These are phyloP conservation scores for Galeopterus variegatus DNA, from an alignment of 2,113 vertebrate genomes.

Conservation along the genomic window DNA sequence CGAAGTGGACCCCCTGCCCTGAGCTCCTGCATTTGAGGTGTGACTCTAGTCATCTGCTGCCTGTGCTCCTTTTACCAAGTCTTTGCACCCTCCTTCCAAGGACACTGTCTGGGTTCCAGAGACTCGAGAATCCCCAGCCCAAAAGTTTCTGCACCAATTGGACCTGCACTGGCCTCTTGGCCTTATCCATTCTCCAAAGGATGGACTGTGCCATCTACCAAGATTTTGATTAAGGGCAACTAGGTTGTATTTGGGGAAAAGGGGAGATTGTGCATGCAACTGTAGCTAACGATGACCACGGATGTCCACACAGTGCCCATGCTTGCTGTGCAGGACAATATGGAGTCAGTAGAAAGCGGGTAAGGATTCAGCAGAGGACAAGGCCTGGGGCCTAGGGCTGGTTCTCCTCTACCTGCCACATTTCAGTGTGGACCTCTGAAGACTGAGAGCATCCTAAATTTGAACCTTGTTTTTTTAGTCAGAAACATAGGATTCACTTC, in stretches of 20 bases:
- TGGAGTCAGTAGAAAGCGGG: not conserved
- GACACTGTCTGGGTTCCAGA: slow-evolving; percentile 12
- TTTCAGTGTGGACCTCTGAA: not conserved
- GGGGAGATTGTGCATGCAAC: not conserved
- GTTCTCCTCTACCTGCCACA: not conserved
- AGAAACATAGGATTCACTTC: not conserved
- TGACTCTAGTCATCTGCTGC: not conserved
- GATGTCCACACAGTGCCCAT: not conserved
- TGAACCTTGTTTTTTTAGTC: not conserved
- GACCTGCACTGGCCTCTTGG: not conserved
- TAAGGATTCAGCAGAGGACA: not conserved
- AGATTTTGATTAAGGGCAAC: not conserved
- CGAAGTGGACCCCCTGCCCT: not conserved
- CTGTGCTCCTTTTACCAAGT: not conserved
- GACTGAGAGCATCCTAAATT: not conserved
- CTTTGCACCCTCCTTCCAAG: not conserved
- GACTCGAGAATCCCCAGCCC: not conserved
- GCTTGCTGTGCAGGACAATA: not conserved
- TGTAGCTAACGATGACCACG: not conserved
- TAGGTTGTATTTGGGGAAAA: not conserved
- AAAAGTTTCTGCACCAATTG: not conserved
- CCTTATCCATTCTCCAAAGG: not conserved
- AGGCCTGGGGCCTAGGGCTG: not conserved
- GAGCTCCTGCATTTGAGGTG: not conserved
- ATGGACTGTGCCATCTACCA: not conserved